These are phyloP conservation scores for Rhabdophis nuchalis DNA, from an alignment of 2,797 vertebrate species.

Conservation along the genomic window DNA sequence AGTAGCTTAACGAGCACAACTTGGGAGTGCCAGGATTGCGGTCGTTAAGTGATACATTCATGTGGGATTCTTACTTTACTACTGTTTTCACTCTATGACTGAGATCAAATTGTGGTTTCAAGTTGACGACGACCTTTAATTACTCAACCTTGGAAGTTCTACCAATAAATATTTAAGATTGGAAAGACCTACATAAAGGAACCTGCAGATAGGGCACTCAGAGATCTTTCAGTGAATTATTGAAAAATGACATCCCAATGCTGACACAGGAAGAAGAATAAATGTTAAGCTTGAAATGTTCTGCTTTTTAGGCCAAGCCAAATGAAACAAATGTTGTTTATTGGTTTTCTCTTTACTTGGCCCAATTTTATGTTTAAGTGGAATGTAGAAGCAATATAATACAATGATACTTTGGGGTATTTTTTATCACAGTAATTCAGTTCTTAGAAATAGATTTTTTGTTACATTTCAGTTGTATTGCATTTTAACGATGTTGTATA, in stretches of 20 bases:
- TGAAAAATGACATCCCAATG: background rate
- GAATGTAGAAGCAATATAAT: conserved; percentile 38
- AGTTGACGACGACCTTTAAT: background rate
- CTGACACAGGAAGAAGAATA: conserved; percentile 7
- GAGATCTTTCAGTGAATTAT: background rate
- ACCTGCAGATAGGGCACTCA: background rate
- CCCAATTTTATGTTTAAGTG: conserved; percentile 34
- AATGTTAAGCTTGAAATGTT: background rate
- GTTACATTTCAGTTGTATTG: conserved; percentile 10
- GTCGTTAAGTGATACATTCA: background rate
- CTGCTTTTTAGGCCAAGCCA: background rate
- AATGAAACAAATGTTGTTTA: background rate
- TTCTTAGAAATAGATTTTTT: background rate
- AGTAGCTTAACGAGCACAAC: background rate
- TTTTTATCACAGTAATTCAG: background rate
- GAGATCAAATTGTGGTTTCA: background rate
- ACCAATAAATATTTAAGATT: conserved; percentile 1
- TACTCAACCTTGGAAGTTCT: background rate
- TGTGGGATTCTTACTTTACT: background rate
- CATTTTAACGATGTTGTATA: background rate
- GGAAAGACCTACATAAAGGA: background rate
- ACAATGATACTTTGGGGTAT: background rate
- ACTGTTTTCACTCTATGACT: background rate
- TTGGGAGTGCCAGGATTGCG: background rate
- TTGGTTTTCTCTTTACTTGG: conserved; percentile 39